Evolutionary conservation across 1,140 invertebrate genomes (phyloP).

Genomic region (Dinoponera quadriceps): DNA sequence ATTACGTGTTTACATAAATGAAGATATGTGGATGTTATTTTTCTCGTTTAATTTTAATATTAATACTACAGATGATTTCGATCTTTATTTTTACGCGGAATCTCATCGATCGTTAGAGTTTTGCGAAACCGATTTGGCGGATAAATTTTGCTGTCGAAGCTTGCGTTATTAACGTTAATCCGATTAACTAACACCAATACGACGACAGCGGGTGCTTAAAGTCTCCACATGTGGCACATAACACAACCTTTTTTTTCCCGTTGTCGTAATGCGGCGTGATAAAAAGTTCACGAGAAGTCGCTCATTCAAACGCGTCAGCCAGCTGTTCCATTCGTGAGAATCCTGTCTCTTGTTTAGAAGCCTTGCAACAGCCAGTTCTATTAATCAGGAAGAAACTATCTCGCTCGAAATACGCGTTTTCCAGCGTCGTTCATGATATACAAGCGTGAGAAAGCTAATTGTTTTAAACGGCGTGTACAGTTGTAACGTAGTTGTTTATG

Average conservation of each 20-base stretch:
- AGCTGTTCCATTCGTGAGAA: conserved; percentile 59
- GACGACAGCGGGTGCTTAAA: neutral
- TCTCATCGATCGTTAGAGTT: neutral
- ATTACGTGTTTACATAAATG: neutral
- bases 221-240: conserved; percentile 51
- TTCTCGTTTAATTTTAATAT: too few species aligned
- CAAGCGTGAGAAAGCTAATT: conserved; percentile 8
- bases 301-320: conserved; percentile 22
- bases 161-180: neutral
- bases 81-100: neutral
- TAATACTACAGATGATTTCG: neutral
- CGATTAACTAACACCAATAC: conserved; percentile 54
- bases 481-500: neutral
- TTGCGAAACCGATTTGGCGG: neutral
- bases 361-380: conserved; percentile 3
- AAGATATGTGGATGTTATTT: neutral
- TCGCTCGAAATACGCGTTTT: neutral
- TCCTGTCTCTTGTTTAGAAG: conserved; percentile 11
- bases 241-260: conserved; percentile 38
- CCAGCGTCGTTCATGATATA: neutral
- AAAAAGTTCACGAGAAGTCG: conserved; percentile 26
- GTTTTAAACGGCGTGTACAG: neutral
- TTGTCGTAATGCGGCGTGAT: neutral
- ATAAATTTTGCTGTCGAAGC: neutral
- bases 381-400: conserved; percentile 15